phyloP scores from a whole-genome alignment of 1,140 invertebrate genomes.

The Marisa cornuarietis region DNA sequence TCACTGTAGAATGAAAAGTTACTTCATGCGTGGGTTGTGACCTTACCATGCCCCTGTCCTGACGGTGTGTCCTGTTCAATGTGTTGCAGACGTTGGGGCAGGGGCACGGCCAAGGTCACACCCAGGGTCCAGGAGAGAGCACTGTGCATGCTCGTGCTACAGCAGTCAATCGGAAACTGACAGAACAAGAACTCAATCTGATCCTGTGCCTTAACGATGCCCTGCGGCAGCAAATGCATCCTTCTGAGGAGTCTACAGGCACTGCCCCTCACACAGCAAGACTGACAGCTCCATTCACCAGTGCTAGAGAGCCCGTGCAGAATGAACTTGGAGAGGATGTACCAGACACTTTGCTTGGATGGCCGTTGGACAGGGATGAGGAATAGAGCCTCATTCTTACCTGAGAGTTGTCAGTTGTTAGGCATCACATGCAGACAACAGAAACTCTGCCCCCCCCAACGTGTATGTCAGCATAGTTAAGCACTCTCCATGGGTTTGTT shows the following conservation, averaged over 20 bases:
- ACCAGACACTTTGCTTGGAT: background rate
- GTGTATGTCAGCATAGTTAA: too few relatives aligned
- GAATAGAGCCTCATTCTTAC: background rate
- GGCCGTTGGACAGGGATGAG: conserved; percentile 8
- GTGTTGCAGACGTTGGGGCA: conserved; percentile 26
- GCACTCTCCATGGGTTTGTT: too few relatives aligned
- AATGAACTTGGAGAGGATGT: conserved; percentile 21
- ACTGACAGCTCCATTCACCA: background rate
- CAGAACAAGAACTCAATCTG: conserved; percentile 25
- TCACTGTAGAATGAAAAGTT: too few relatives aligned
- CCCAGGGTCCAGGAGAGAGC: conserved; percentile 20
- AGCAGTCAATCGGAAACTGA: background rate
- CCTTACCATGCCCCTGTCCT: background rate
- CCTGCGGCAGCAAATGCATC: conserved; percentile 3
- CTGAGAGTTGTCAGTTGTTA: too few relatives aligned
- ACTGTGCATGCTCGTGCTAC: background rate
- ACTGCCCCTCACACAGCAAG: background rate
- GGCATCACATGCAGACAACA: too few relatives aligned
- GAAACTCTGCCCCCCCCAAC: too few relatives aligned
- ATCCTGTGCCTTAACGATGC: conserved; percentile 36
- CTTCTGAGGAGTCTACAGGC: background rate
- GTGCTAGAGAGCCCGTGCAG: conserved; percentile 9
- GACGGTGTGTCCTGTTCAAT: background rate
- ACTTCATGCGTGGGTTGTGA: background rate
- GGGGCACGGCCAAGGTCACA: conserved; percentile 16